Percentiles rank a stretch among this genome's conserved stretches.
Evolutionary conservation across 2,113 vertebrate species (phyloP).

Genomic region (Rhinolophus ferrumequinum): DNA sequence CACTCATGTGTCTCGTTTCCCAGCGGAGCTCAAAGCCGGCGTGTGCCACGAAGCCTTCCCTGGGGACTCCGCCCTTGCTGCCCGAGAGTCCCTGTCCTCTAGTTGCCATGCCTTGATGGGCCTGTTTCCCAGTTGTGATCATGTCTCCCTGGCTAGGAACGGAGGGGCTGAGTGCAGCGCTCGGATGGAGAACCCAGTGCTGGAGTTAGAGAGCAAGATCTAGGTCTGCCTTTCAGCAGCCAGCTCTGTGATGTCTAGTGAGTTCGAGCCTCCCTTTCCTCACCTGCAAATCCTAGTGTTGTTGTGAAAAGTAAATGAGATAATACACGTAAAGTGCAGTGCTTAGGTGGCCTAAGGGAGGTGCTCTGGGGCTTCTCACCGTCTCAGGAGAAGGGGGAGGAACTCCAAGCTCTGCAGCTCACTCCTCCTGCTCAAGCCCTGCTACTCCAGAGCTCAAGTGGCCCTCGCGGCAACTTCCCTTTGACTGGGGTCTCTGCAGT

Average conservation of each 20-base stretch:
- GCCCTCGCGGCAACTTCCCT: neutral
- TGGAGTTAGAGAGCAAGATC: neutral
- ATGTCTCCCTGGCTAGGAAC: neutral
- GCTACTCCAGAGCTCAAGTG: accelerated
- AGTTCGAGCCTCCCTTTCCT: neutral
- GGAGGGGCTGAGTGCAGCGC: too few relatives aligned
- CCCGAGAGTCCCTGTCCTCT: neutral
- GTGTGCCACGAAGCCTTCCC: neutral
- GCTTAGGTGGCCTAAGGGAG: neutral
- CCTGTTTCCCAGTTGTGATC: neutral
- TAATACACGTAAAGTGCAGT: neutral
- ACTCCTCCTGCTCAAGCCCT: neutral
- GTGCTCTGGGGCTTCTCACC: neutral
- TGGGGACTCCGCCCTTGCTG: neutral
- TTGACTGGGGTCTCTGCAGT: neutral
- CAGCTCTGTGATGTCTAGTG: neutral
- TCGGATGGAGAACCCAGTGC: too few relatives aligned
- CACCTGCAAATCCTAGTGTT: neutral
- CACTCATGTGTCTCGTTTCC: neutral
- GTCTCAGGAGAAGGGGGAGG: neutral
- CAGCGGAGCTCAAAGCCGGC: neutral
- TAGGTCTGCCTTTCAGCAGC: neutral
- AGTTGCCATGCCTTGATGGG: accelerated
- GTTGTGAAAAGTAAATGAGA: neutral
- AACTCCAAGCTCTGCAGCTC: neutral